Base-by-base conservation (phyloP, 1,140 invertebrate species). In the Drosophila tristis region DNA sequence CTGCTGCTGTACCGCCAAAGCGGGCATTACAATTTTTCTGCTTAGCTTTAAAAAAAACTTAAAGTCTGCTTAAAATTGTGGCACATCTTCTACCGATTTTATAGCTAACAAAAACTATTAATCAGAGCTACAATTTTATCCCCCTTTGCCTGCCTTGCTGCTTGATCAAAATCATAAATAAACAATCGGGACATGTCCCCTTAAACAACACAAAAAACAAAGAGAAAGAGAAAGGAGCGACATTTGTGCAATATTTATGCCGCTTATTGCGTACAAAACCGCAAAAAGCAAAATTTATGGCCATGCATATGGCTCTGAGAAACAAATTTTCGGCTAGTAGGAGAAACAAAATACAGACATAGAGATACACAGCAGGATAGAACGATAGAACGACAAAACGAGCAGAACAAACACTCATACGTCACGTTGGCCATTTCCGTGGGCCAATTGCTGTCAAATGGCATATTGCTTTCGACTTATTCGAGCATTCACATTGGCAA, bases 361-460 rank as follows among this genome's bases (percentile, higher is more conserved):
- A 31, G 43, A 35, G 25, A 43, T 56, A 35, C 45, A 68, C 20
- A 20, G 20, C 39, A 58, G 48, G 2, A 31, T 8, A 31, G 8
- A 7, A 8, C 6, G 6, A 7, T 29, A 29, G 6, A 31, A 31
- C 29, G 2, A 2, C 0, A 31, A 2, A 9, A 31, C 31, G 31
- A 31, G 2, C 1, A 20, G 39, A 62, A 51, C 48, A 15, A 63
- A 53, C 31, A 62, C 72, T 80, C 78, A 66, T 58, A 61, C 50
- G 56, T 44, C 68, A 78, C 61, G 67, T 72, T 63, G 74, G 56
- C 43, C 58, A 45, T 54, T 54, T 39, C 39, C 11, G 29, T 31
- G 47, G 66, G 35, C 72, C 78, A 81, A 81, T 81, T 81, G 78
- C 67, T 81, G 78, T 81, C 78, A 81, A 81, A 81, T 67, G 78